A percentile compares a stretch with the other conserved stretches of the same genome.
These are phyloP conservation scores for Muscina levida DNA, from an alignment of 2,888 invertebrate genomes.

Conservation along the genomic window DNA sequence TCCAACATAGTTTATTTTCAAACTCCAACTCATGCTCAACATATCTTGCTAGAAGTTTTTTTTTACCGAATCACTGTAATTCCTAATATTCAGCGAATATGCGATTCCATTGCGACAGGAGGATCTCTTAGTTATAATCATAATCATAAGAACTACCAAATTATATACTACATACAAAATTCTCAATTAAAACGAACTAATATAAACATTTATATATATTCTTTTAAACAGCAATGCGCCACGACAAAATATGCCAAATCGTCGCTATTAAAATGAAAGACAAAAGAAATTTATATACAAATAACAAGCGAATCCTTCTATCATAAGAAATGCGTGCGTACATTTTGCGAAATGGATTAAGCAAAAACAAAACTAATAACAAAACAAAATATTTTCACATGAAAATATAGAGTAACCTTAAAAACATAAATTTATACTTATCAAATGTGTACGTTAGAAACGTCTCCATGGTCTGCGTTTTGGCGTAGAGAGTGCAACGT, in stretches of 20 bases:
- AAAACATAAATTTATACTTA: slow-evolving; percentile 30
- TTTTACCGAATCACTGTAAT: no score
- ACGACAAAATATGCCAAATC: slow-evolving; percentile 76
- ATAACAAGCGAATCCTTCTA: slow-evolving; percentile 26
- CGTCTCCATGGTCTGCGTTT: no score
- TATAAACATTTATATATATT: slow-evolving; percentile 67
- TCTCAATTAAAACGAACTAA: slow-evolving; percentile 50
- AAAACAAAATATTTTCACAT: slow-evolving; percentile 44
- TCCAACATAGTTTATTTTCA: no score
- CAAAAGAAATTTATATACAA: slow-evolving; percentile 23
- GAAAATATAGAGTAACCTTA: slow-evolving; percentile 25
- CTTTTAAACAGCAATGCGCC: slow-evolving; percentile 76
- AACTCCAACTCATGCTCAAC: no score
- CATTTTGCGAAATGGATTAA: not conserved
- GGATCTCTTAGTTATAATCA: no score
- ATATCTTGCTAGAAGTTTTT: no score
- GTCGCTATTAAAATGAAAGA: slow-evolving; percentile 74
- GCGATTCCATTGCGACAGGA: no score
- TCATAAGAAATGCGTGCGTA: slow-evolving; percentile 39
- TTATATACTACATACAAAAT: no score
- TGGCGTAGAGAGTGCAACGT: no score
- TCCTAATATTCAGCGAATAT: no score
- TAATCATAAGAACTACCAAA: no score
- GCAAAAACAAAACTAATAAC: slow-evolving; percentile 33
- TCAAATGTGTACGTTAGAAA: no score